Percentiles rank a stretch among this genome's conserved stretches.
phyloP scores from a whole-genome alignment of 2,888 invertebrate species.

The Aromia moschata region DNA sequence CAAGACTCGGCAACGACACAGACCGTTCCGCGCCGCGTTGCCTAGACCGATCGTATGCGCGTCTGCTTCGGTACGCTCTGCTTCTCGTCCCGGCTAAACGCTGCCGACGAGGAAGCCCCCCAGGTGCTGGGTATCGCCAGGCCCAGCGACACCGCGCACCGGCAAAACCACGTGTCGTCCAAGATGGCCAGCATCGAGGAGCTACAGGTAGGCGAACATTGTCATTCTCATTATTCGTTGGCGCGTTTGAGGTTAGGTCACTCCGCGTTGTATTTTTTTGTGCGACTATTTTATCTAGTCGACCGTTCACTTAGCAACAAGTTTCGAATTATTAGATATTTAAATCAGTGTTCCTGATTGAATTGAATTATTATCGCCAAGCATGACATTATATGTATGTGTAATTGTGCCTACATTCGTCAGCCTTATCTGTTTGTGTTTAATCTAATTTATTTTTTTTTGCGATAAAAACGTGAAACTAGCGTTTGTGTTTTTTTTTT shows the following conservation, averaged over 20 bases:
- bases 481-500: no score
- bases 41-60: conserved; percentile 81
- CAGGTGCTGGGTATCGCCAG: conserved; percentile 48
- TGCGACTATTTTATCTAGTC: background rate
- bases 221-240: background rate
- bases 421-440: no score
- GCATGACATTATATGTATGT: no score
- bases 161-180: conserved; percentile 37
- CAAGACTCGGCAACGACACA: conserved; percentile 24
- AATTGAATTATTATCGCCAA: background rate
- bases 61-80: conserved; percentile 87
- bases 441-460: background rate
- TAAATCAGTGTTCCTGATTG: background rate
- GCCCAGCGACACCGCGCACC: conserved; percentile 35
- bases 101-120: conserved; percentile 79
- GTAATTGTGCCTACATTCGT: no score
- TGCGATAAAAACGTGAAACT: no score
- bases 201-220: conserved; percentile 59
- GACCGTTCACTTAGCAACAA: background rate
- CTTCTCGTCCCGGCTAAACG: conserved; percentile 88
- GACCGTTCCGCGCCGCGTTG: conserved; percentile 21
- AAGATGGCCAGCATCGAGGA: conserved; percentile 62
- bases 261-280: background rate
- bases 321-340: background rate
- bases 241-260: no score